Evolutionary conservation across 2,797 vertebrate genomes (phyloP).

Genomic region (Basileuterus tristriatus): DNA sequence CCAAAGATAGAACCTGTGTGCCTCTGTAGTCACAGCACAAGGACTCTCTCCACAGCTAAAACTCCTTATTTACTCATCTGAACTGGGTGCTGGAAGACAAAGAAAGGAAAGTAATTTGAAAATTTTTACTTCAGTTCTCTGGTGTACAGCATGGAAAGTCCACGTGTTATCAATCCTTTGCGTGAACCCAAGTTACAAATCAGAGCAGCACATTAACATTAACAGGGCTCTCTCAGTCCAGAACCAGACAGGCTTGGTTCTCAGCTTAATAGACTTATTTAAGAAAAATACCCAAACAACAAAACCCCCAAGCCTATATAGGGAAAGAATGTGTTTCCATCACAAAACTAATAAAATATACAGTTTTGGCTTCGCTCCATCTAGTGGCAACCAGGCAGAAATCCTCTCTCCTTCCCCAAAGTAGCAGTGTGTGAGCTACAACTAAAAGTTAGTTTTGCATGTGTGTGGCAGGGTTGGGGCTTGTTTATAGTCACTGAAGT

Average conservation of each 20-base stretch:
- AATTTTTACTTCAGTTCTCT: background rate
- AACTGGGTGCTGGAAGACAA: background rate
- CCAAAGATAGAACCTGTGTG: background rate
- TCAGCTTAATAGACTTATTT: background rate
- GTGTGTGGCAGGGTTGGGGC: background rate
- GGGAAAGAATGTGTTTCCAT: background rate
- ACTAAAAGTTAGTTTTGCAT: background rate
- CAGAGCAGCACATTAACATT: background rate
- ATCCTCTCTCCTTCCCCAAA: background rate
- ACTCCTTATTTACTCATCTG: background rate
- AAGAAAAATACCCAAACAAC: background rate
- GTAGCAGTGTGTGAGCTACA: fast-evolving
- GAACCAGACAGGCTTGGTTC: background rate
- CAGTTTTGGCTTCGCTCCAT: slow-evolving; percentile 67
- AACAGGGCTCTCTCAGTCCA: background rate
- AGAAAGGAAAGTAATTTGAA: background rate
- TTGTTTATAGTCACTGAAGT: background rate
- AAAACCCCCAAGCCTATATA: fast-evolving
- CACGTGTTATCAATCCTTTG: fast-evolving
- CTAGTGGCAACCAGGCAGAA: slow-evolving; percentile 57
- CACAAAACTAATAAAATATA: background rate
- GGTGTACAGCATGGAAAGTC: background rate
- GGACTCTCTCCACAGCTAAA: background rate
- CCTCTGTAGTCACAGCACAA: background rate
- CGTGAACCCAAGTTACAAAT: background rate